A percentile compares a stretch with the other conserved stretches of the same genome.
These are phyloP conservation scores for Aplocera efformata DNA, from an alignment of 2,888 invertebrate genomes.

Conservation along the genomic window DNA sequence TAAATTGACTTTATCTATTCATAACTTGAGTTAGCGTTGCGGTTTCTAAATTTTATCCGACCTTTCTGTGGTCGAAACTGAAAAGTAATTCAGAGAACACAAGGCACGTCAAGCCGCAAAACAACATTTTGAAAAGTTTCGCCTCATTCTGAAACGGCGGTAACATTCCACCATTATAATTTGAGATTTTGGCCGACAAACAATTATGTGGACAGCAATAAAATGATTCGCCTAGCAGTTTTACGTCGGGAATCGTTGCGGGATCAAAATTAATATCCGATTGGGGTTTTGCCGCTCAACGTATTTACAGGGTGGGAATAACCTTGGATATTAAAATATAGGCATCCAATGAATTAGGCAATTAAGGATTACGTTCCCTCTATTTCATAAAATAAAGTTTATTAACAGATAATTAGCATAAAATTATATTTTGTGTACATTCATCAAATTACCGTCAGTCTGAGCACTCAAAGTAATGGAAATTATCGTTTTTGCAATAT, in stretches of 20 bases:
- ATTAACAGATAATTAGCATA: no score
- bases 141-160: slow-evolving; percentile 43
- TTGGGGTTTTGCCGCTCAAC: slow-evolving; percentile 26
- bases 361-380: no score
- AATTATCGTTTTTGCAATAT: no score
- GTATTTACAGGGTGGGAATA: slow-evolving; percentile 20
- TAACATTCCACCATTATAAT: slow-evolving; percentile 41
- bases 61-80: slow-evolving; percentile 46
- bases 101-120: slow-evolving; percentile 49
- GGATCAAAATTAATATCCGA: slow-evolving; percentile 42
- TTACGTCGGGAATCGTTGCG: slow-evolving; percentile 27
- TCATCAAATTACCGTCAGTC: no score
- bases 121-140: slow-evolving; percentile 53
- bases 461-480: no score
- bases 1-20: slow-evolving; percentile 39
- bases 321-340: no score
- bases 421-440: no score
- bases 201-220: slow-evolving; percentile 30
- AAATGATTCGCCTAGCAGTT: slow-evolving; percentile 25
- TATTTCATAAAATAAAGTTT: no score
- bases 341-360: no score
- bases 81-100: slow-evolving; percentile 52
- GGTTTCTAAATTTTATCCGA: slow-evolving; percentile 34
- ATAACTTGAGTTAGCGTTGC: slow-evolving; percentile 36
- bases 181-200: slow-evolving; percentile 43